phyloP scores from a whole-genome alignment of 2,113 vertebrate genomes.

The Protobothrops flavoviridis region DNA sequence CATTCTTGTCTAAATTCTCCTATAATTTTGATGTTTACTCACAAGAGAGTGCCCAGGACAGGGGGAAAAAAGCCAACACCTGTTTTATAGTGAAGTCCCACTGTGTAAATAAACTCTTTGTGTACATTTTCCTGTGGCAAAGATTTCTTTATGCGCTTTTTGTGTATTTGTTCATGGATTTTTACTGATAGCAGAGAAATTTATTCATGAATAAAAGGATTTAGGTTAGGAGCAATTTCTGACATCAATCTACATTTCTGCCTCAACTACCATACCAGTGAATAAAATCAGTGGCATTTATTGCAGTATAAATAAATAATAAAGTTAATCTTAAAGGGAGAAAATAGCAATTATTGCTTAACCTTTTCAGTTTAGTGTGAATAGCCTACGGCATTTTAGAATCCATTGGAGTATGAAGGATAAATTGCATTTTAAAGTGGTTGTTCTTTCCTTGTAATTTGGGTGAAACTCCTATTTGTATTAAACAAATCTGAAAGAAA shows the following conservation, averaged over 20 bases:
- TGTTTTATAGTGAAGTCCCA: neutral
- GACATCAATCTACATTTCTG: conserved; percentile 30
- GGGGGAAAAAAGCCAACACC: neutral
- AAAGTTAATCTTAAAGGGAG: conserved; percentile 42
- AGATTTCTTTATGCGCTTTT: neutral
- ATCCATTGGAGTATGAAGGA: conserved; percentile 23
- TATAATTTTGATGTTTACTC: neutral
- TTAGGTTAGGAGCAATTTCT: neutral
- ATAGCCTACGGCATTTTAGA: conserved; percentile 38
- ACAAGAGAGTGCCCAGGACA: neutral
- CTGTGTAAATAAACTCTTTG: neutral
- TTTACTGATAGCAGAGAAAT: neutral
- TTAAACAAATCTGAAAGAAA: conserved; percentile 28
- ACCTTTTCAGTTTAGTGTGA: conserved; percentile 18
- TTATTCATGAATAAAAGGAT: conserved; percentile 10
- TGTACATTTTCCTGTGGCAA: conserved; percentile 26
- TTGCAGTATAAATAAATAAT: conserved; percentile 59
- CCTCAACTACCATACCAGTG: neutral
- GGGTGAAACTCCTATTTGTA: conserved; percentile 36
- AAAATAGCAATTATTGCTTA: conserved; percentile 40
- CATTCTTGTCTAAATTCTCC: neutral
- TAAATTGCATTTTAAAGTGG: conserved; percentile 50
- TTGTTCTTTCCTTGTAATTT: conserved; percentile 39
- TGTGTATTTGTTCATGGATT: neutral
- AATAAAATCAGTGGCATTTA: conserved; percentile 28